Conservation (phyloP, 2,113 vertebrate genomes). For the Oryzias javanicus region DNA sequence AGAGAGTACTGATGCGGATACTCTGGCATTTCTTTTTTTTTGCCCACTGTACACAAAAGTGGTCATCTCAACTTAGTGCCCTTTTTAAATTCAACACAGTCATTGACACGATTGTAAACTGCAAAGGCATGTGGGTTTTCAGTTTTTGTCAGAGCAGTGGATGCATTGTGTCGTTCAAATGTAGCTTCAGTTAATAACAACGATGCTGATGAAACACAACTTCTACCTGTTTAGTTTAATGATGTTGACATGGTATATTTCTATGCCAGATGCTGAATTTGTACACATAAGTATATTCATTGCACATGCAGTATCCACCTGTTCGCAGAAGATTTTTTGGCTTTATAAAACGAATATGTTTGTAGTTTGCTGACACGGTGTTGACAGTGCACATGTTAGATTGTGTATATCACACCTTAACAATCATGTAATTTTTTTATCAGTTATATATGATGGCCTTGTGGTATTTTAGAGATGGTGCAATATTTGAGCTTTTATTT, state of each 20-base stretch:
- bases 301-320: slow-evolving; percentile 67
- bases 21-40: slow-evolving; percentile 62
- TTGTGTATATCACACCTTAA: slow-evolving; percentile 74
- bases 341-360: slow-evolving; percentile 65
- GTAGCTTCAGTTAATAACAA: slow-evolving; percentile 50
- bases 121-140: slow-evolving; percentile 47
- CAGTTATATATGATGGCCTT: slow-evolving; percentile 70
- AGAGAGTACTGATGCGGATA: slow-evolving; percentile 45
- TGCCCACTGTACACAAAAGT: slow-evolving; percentile 48
- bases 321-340: slow-evolving; percentile 70
- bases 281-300: slow-evolving; percentile 52
- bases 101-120: slow-evolving; percentile 61
- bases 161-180: slow-evolving; percentile 57
- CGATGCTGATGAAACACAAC: slow-evolving; percentile 51
- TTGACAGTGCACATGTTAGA: slow-evolving; percentile 66
- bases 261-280: slow-evolving; percentile 66
- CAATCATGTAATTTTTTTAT: slow-evolving; percentile 62
- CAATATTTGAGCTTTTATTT: slow-evolving; percentile 80
- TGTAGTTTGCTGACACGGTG: slow-evolving; percentile 67
- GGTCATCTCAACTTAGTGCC: slow-evolving; percentile 51
- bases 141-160: slow-evolving; percentile 62
- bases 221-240: slow-evolving; percentile 54
- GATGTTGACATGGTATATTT: slow-evolving; percentile 76
- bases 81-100: slow-evolving; percentile 46
- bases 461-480: slow-evolving; percentile 77